Evolutionary conservation across 2,797 vertebrate genomes (phyloP), one percentile per base, ranked within the genome.

Genomic region (Amblyopsis hoosieri): DNA sequence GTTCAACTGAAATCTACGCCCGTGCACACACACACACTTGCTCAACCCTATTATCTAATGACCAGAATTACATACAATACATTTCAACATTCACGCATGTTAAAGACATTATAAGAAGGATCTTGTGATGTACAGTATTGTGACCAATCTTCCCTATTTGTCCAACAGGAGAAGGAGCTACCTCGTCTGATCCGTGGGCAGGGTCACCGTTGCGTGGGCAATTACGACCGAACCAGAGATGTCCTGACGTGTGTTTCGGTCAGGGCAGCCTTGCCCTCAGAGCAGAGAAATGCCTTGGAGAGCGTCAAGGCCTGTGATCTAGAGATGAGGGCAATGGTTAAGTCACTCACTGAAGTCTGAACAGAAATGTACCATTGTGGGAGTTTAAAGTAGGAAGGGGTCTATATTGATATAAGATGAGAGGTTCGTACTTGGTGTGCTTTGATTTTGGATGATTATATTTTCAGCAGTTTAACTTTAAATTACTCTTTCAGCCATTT

Each of bases 171-270:
- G 74, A 91, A 92, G 48, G 90, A 91, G 29, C 92, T 99, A 65
- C 96, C 96, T 60, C 94, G 96, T 79, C 91, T 99, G 75, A 96
- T 98, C 79, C 93, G 97, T 76, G 96, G 96, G 59, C 95, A 93
- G 84, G 88, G 95, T 65, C 95, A 97, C 78, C 94, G 97, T 49
- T 97, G 95, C 75, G 87, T 99, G 77, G 98, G 98, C 42, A 97
- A 93, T 86, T 99, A 95, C 33, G 93, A 98, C 58, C 71, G 82
- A 64, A 84, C 90, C 68, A 94, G 73, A 85, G 94, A 95, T 37
- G 42, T 94, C 76, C 92, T 99, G 71, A 89, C 87, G 70, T 99
- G 97, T 6, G 89, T 98, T 69, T 98, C 96, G 13, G 91, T 99
- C 42, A 92, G 97, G 72, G 89, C 95, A 0, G 93, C 92, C 48